Evolutionary conservation across 1,140 invertebrate genomes (phyloP).

Genomic region (Bombus huntii): DNA sequence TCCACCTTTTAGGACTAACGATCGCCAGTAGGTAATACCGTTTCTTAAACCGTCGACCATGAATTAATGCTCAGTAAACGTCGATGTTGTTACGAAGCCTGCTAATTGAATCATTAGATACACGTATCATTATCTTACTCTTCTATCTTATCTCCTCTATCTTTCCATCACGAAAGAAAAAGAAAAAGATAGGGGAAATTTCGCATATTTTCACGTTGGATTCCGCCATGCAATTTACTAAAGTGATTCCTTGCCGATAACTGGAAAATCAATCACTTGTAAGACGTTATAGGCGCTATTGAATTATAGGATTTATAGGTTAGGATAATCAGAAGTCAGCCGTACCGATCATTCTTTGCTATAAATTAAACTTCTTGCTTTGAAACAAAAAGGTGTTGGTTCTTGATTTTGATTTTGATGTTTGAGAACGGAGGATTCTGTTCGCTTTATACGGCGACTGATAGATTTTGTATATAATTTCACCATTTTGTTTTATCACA

Average conservation of each 20-base stretch:
- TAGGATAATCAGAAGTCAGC: background rate
- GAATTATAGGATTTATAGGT: background rate
- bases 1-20: no score
- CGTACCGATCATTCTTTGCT: no score
- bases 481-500: no score
- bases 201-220: background rate
- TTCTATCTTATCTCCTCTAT: no score
- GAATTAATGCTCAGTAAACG: background rate
- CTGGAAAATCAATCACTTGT: background rate
- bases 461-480: no score
- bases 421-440: no score
- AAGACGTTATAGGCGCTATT: background rate
- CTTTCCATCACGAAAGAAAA: background rate
- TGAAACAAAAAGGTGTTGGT: no score
- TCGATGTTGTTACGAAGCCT: background rate
- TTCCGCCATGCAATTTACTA: background rate
- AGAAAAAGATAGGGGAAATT: background rate
- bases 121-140: background rate
- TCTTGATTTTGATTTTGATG: no score
- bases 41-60: background rate
- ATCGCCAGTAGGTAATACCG: background rate
- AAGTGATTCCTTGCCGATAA: background rate
- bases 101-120: conserved; percentile 17
- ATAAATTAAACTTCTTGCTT: no score
- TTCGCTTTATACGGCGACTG: no score